A percentile compares a stretch with the other conserved stretches of the same genome.
Conservation (phyloP, 2,797 vertebrate genomes). For the Anguilla pacifica region DNA sequence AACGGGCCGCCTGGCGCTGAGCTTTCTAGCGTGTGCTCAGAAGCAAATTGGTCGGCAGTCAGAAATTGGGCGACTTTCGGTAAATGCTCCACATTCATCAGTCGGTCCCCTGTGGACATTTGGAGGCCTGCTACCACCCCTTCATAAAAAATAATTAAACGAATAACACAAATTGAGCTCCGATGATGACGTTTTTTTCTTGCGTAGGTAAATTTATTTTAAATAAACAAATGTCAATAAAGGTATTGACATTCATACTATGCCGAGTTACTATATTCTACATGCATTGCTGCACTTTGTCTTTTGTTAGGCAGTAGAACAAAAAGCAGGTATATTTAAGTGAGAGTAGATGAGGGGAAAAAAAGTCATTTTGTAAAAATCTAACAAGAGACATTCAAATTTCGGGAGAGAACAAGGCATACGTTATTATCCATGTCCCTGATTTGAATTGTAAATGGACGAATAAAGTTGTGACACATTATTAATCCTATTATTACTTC, state of each 20-base stretch:
- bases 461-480: neutral
- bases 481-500: slow-evolving; percentile 8
- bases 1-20: slow-evolving; percentile 20
- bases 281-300: neutral
- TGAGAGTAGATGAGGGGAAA: neutral
- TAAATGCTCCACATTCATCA: slow-evolving; percentile 69
- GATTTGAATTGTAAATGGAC: slow-evolving; percentile 9
- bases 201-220: neutral
- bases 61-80: slow-evolving; percentile 61
- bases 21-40: slow-evolving; percentile 51
- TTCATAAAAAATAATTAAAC: slow-evolving; percentile 26
- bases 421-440: neutral
- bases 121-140: slow-evolving; percentile 51
- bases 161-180: neutral
- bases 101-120: slow-evolving; percentile 59
- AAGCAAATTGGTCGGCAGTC: slow-evolving; percentile 70
- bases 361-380: neutral
- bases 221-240: neutral
- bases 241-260: neutral
- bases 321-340: neutral
- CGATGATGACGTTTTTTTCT: neutral
- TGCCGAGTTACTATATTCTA: neutral
- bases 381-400: neutral
- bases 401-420: neutral
- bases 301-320: neutral